Evolutionary conservation across 1,140 invertebrate genomes (phyloP), one percentile per base, ranked within the genome.

Genomic region (Ceratoteleas bidentatus): DNA sequence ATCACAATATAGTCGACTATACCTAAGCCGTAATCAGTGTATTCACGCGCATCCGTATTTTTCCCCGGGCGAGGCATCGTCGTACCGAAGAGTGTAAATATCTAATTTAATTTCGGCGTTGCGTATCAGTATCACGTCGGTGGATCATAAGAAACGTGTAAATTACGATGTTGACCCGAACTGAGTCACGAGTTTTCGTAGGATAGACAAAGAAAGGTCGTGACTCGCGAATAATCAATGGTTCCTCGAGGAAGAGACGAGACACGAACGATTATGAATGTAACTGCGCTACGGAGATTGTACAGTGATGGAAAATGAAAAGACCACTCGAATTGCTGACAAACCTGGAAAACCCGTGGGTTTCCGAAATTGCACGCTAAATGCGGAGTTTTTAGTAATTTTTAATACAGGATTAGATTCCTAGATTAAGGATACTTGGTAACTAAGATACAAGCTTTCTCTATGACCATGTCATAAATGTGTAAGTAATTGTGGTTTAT

Each of bases 401-500:
- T 74, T 64, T 57, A 64, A 57, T 64, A 73, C 58, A 62, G 54
- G 6, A 36, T 49, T 38, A 45, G 43, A 58, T 45, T 61, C n/a
- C 3, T 70, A 61, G 68, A 10, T 7, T 50, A 53, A 56, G 40
- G 13, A 56, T 50, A 53, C 6, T 34, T 45, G 57, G 33, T 53
- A 64, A 73, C 8, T 72, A 72, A 8, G 43, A 54, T 45, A 62
- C 14, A 49, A 53, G 14, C 45, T 65, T 75, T 75, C 70, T 74
- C 60, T 74, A 65, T 58, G 70, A 74, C n/a, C 34, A 49, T 65
- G 65, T 81, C 72, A 84, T 85, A 54, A 83, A 77, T 81, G 57
- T 85, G 70, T 83, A 85, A 83, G 60, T 83, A 81, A 81, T 76
- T 75, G 68, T 85, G 76, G 84, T 64, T 77, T 81, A 75, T 52